Evolutionary conservation across 2,888 invertebrate species (phyloP).

Genomic region (Macrophya annulata): DNA sequence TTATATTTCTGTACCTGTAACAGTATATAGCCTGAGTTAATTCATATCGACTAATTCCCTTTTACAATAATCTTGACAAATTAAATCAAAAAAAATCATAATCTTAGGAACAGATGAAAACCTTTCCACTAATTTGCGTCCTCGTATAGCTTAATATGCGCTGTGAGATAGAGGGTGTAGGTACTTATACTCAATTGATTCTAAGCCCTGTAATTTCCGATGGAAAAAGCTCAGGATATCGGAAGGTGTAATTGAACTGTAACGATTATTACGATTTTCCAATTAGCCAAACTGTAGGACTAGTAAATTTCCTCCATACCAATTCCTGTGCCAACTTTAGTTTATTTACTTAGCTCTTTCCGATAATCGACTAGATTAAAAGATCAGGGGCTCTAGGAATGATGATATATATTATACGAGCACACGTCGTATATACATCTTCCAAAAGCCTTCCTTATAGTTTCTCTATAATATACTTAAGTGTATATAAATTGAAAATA

Average conservation of each 20-base stretch:
- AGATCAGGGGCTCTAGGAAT: neutral
- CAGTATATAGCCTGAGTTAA: neutral
- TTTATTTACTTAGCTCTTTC: neutral
- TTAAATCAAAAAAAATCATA: neutral
- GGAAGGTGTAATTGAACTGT: conserved; percentile 36
- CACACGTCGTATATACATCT: neutral
- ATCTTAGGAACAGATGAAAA: neutral
- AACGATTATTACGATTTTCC: conserved; percentile 40
- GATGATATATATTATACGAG: neutral
- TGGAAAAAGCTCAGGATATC: neutral
- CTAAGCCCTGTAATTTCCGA: conserved; percentile 27
- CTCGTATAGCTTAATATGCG: neutral
- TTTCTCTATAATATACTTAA: neutral
- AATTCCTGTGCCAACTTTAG: neutral
- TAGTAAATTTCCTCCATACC: neutral
- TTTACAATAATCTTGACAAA: neutral
- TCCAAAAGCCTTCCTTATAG: neutral
- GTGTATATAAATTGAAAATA: too few species aligned
- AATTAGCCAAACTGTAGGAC: conserved; percentile 25
- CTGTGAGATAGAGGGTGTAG: neutral
- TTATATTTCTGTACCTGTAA: neutral
- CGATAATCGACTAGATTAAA: conserved; percentile 14
- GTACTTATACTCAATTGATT: conserved; percentile 29
- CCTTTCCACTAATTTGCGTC: neutral
- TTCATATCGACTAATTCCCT: conserved; percentile 5